Evolutionary conservation across 1,140 invertebrate genomes (phyloP).

Genomic region (Drosophila bifasciata): DNA sequence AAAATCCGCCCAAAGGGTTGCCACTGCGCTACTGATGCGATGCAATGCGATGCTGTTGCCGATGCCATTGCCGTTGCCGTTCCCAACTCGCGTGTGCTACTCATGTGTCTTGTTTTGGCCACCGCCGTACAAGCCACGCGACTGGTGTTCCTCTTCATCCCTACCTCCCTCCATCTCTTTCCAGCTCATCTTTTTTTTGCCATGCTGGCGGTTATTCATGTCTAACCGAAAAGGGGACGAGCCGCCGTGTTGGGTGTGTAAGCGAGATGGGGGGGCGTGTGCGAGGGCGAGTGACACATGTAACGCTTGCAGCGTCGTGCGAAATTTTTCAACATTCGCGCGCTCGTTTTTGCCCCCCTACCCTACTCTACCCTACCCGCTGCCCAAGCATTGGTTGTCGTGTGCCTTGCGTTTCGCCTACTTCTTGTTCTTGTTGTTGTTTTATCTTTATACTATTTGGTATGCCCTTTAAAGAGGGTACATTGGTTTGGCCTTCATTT

Average conservation of each 20-base stretch:
- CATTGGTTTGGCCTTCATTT: too few species aligned
- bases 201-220: constrained; percentile 21
- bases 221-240: background rate
- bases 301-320: constrained; percentile 47
- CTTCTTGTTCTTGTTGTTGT: background rate
- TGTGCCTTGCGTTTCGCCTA: background rate
- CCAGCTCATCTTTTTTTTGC: constrained; percentile 15
- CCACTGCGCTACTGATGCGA: too few species aligned
- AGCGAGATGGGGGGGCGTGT: too few species aligned
- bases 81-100: constrained; percentile 17
- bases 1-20: constrained; percentile 12
- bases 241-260: too few species aligned
- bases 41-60: too few species aligned
- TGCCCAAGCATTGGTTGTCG: background rate
- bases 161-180: constrained; percentile 1
- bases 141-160: constrained; percentile 10
- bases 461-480: background rate
- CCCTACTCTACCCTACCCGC: constrained; percentile 2
- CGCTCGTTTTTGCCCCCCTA: constrained; percentile 23
- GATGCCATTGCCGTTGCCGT: background rate
- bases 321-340: constrained; percentile 44
- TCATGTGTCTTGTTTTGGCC: constrained; percentile 20
- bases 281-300: constrained; percentile 47
- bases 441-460: constrained; percentile 21
- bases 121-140: constrained; percentile 13